A percentile compares a stretch with the other conserved stretches of the same genome.
These are phyloP conservation scores for Drosophila subquinaria DNA, from an alignment of 2,888 invertebrate species.

Conservation along the genomic window DNA sequence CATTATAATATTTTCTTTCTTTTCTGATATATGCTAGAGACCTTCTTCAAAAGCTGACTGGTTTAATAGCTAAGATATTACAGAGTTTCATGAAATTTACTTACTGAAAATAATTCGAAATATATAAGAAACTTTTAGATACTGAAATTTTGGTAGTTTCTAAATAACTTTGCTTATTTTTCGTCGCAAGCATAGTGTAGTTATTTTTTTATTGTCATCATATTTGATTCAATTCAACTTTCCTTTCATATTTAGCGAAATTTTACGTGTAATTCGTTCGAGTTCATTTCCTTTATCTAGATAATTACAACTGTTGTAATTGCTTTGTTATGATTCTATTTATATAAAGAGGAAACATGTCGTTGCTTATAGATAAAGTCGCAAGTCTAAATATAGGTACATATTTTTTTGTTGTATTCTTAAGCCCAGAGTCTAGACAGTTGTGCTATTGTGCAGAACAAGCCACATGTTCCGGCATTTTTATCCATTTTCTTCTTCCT, in stretches of 20 bases:
- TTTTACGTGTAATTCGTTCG: background rate
- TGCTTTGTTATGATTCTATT: background rate
- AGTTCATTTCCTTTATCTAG: background rate
- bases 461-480: conserved; percentile 11
- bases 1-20: too few species aligned
- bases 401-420: conserved; percentile 7
- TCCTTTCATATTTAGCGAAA: background rate
- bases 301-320: background rate
- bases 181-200: too few species aligned
- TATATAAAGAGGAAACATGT: conserved; percentile 4
- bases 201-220: background rate
- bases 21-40: too few species aligned
- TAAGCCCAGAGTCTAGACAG: conserved; percentile 29
- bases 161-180: too few species aligned
- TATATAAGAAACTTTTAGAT: too few species aligned
- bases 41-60: too few species aligned
- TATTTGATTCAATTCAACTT: background rate
- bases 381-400: conserved; percentile 14
- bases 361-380: conserved; percentile 2
- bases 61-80: too few species aligned
- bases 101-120: too few species aligned
- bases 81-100: too few species aligned
- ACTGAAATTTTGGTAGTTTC: too few species aligned
- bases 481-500: background rate
- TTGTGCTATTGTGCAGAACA: conserved; percentile 12